Evolutionary conservation across 2,888 invertebrate genomes (phyloP), one percentile per base, ranked within the genome.

Genomic region (Cerceris rybyensis): DNA sequence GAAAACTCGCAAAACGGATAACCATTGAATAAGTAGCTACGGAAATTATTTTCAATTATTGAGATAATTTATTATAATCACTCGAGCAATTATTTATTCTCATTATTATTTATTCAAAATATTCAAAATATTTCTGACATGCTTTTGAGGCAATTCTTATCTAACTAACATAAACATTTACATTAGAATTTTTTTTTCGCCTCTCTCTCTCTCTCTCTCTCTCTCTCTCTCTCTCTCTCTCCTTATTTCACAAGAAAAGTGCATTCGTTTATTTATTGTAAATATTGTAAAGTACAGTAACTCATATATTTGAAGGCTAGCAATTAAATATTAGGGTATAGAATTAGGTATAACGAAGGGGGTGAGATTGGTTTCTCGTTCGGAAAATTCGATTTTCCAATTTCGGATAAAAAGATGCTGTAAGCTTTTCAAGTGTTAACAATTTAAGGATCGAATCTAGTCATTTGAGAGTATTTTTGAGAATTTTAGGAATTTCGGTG

Each of bases 261-360:
- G 91, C 92, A 92, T 85, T 91, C 90, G 91, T 91, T 92, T 91
- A 91, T 88, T 90, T 89, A 80, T 86, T 88, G 89, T 86, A 89
- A 83, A 86, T 91, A 91, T 91, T 91, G 90, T 91, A 83, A 78
- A 80, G 67, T 54, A 81, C 50, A 67, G 54, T 71, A 76, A 83
- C 69, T 76, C 80, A 64, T 85, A 66, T 86, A 85, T 58, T 84
- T 77, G 67, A 85, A 63, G 74, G 78, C 80, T 85, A 85, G 82
- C 50, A 75, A 70, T 84, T 82, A 84, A 74, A 43, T 73, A 75
- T 85, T 50, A 85, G 70, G 17, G 14, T 72, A n/a, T 85, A 85
- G 75, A 55, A 50, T 46, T 85, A 85, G 71, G 59, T 7, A 66
- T 58, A 73, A 78, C 8, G 57, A 39, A 67, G 54, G 41, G 60